Evolutionary conservation across 1,140 invertebrate species (phyloP).

Genomic region (Stegodyphus dumicola): DNA sequence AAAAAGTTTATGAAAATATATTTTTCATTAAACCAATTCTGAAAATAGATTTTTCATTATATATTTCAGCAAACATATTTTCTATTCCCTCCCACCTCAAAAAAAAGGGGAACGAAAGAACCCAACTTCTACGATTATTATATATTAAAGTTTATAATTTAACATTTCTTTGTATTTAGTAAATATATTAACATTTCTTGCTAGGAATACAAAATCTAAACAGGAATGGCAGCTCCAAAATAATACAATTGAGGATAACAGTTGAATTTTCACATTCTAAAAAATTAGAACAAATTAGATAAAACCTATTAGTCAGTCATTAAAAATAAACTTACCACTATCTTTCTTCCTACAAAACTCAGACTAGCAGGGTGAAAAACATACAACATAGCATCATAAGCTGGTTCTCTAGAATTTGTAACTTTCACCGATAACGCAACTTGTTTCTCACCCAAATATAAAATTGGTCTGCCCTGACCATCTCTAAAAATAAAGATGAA

Average conservation of each 20-base stretch:
- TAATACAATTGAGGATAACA: background rate
- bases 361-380: slow-evolving; percentile 82
- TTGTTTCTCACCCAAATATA: slow-evolving; percentile 76
- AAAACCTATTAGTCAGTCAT: background rate
- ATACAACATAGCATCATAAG: slow-evolving; percentile 88
- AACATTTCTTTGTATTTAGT: no score
- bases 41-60: no score
- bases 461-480: slow-evolving; percentile 37
- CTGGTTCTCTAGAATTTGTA: slow-evolving; percentile 85
- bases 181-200: no score
- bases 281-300: background rate
- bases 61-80: no score
- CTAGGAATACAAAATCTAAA: no score
- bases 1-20: no score
- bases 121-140: no score
- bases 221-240: background rate
- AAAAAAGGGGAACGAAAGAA: no score
- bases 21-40: no score
- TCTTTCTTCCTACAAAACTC: slow-evolving; percentile 77
- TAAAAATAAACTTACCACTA: slow-evolving; percentile 56
- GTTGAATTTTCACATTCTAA: background rate
- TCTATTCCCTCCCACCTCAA: no score
- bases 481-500: slow-evolving; percentile 13
- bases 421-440: slow-evolving; percentile 81
- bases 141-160: no score